Evolutionary conservation across 2,888 invertebrate species (phyloP), one percentile per base, ranked within the genome.

Genomic region (Gortyna flavago): DNA sequence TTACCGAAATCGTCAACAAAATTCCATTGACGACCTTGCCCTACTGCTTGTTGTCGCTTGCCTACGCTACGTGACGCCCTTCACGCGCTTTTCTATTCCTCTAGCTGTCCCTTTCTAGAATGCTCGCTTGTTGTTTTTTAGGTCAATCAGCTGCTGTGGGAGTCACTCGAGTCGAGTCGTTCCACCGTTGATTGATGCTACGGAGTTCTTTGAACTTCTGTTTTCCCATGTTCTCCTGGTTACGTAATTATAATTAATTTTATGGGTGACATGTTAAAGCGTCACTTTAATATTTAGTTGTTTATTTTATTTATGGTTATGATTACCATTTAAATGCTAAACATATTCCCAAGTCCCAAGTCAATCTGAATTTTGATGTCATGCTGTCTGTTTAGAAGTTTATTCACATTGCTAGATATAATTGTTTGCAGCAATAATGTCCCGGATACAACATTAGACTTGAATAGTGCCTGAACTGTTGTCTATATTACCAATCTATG

Each of bases 1-100:
- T 84, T 86, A 83, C 79, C 81, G 69, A 85, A 82, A 82, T 80
- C 83, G 85, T 89, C 84, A 87, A 81, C 84, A 83, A 82, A 89
- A 89, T 88, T 85, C 85, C 87, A 81, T 80, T 64, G 75, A 59
- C 89, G 94, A 90, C 95, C 94, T 94, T 95, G 94, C 89, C 93
- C 94, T 87, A 93, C 91, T 91, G 90, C 72, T 80, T 83, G 86
- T 83, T 89, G 89, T 87, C 83, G 84, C 85, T 85, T 79, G 94
- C 90, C 92, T 35, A 6, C 35, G n/a, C 35, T 95, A 95, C 95
- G 95, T 95, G 95, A 93, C 93, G 89, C 89, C 84, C 82, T 89
- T 80, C 93, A 91, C 94, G 94, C 89, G 83, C 73, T 90, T 91
- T 91, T 90, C 89, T 89, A 91, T 86, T 84, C 83, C 89, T 88